These are phyloP conservation scores for Neotoma lepida DNA, from an alignment of 2,113 vertebrate species.

Conservation along the genomic window DNA sequence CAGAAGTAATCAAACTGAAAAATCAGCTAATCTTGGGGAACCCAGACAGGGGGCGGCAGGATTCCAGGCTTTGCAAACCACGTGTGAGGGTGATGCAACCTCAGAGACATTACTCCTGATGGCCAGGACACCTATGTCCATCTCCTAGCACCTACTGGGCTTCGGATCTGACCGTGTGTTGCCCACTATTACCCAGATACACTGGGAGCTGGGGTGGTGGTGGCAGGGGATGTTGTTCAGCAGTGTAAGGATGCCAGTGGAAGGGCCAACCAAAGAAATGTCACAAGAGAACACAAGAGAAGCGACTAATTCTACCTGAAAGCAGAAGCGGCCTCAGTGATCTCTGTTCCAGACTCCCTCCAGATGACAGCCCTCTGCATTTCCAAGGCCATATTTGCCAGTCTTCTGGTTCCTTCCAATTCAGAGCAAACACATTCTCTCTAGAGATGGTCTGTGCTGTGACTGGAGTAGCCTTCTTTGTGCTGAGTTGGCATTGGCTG, in stretches of 20 bases:
- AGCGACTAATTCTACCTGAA: not conserved
- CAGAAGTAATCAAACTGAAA: not conserved
- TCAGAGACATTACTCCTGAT: not conserved
- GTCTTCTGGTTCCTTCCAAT: not conserved
- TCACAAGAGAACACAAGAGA: not conserved
- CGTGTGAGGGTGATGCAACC: accelerated
- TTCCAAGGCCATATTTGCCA: not conserved
- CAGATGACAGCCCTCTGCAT: not conserved
- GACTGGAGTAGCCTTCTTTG: not conserved
- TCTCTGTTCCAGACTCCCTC: not conserved
- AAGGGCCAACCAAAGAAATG: too few species aligned
- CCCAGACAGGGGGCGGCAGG: not conserved
- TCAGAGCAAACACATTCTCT: accelerated
- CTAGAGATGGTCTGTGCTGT: too few species aligned
- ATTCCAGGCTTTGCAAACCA: not conserved
- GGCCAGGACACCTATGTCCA: accelerated
- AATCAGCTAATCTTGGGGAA: not conserved
- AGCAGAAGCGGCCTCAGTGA: not conserved
- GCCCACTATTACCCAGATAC: not conserved
- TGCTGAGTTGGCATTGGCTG: not conserved
- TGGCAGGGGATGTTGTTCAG: not conserved
- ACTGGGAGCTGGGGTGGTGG: not conserved
- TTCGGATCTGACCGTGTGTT: not conserved
- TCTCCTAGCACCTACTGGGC: not conserved
- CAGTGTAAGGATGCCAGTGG: not conserved